Base-by-base conservation (phyloP, 2,888 invertebrate genomes). In the Hartigia nigra region DNA sequence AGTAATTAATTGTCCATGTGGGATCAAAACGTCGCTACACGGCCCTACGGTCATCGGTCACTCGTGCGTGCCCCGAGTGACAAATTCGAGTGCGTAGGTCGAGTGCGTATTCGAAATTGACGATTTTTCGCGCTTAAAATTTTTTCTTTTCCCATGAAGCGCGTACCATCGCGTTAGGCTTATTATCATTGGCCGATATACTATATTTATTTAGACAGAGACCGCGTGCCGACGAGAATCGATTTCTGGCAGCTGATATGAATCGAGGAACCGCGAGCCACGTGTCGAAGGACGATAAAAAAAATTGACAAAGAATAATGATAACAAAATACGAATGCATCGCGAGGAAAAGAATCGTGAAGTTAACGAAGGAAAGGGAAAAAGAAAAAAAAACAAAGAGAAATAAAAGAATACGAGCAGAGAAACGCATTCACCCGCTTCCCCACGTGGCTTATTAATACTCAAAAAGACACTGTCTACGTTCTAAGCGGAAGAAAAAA, bases 1-100 rank as follows among this genome's bases (percentile, higher is more conserved):
- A 87, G 82, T 84, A 83, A 87, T 86, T 86, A 87, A 88, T 86
- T 84, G 81, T 79, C 76, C 78, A 79, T 79, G 34, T 74, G 74
- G 76, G 69, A 76, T 76, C 37, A 70, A 55, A 78, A 76, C 72
- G 74, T 31, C 78, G 72, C 72, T 31, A 72, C 3, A 2, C 23
- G n/a, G 72, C 72, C 31, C 39, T 32, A 32, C 32, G 72, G 72
- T 72, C 12, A 32, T 72, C 72, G 72, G 39, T 55, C 23, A 23
- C 39, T 55, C 39, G 39, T 55, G 1, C 39, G 39, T 23, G 39
- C 23, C 23, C 23, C 1, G 39, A 55, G 39, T 23, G 39, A 55
- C 39, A 9, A 55, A 55, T 55, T 55, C 39, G 14, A 23, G 9
- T 55, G 39, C 23, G 39, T 23, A 55, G 0, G 39, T 55, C 39